Percentiles rank a stretch among this genome's conserved stretches.
phyloP scores from a whole-genome alignment of 2,888 invertebrate species.

The Polietes domitor region DNA sequence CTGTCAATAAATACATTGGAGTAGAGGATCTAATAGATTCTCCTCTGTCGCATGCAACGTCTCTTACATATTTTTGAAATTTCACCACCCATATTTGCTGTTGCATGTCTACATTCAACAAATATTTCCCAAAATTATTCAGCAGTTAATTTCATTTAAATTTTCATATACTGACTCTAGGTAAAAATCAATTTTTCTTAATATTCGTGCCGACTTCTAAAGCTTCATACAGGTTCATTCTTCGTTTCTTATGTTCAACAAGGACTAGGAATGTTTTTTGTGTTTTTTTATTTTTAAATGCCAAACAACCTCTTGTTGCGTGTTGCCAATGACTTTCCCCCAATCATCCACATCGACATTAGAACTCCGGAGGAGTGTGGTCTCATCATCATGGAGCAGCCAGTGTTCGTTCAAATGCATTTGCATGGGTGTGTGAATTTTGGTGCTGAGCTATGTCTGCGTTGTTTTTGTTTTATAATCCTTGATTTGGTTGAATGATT shows the following conservation, averaged over 20 bases:
- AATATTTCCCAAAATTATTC: neutral
- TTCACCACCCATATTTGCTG: neutral
- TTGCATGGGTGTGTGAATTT: neutral
- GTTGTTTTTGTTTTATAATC: slow-evolving; percentile 21
- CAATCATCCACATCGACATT: neutral
- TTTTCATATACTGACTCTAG: neutral
- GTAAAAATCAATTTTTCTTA: neutral
- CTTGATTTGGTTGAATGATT: slow-evolving; percentile 19
- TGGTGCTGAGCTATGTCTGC: neutral
- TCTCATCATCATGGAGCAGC: neutral
- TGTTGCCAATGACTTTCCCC: slow-evolving; percentile 18
- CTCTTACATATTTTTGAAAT: too few relatives aligned
- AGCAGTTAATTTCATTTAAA: slow-evolving; percentile 15
- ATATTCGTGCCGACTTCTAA: neutral
- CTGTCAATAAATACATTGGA: too few relatives aligned
- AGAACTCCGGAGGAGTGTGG: neutral
- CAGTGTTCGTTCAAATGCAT: neutral
- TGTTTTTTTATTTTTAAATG: neutral
- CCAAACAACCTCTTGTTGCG: slow-evolving; percentile 19
- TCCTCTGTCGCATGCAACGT: too few relatives aligned
- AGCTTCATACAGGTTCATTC: too few relatives aligned
- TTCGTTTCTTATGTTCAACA: neutral
- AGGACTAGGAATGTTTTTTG: neutral
- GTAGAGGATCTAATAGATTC: too few relatives aligned
- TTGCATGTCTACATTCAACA: neutral